Percentiles rank a stretch among this genome's conserved stretches.
Evolutionary conservation across 2,113 vertebrate genomes (phyloP).

Genomic region (Dascyllus trimaculatus): DNA sequence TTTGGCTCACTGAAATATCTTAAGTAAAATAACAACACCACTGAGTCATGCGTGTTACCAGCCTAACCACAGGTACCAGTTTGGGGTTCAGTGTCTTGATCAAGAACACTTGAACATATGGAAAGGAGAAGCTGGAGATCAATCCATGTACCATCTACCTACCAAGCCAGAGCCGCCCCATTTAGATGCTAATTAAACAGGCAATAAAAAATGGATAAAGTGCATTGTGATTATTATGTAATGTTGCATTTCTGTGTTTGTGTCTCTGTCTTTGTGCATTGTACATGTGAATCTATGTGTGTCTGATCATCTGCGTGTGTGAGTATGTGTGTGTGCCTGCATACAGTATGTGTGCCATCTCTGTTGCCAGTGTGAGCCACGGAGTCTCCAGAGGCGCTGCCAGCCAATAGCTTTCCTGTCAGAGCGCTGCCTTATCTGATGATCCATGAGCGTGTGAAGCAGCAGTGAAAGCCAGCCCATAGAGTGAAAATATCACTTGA

Average conservation of each 20-base stretch:
- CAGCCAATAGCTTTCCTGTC: conserved; percentile 64
- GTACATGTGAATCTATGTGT: not conserved
- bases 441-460: conserved; percentile 64
- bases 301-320: not conserved
- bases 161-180: not conserved
- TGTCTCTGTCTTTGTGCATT: conserved; percentile 1
- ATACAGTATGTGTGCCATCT: conserved; percentile 10
- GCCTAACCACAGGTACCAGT: not conserved
- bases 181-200: not conserved
- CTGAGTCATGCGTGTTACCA: not conserved
- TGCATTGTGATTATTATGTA: not conserved
- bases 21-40: not conserved
- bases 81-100: not conserved
- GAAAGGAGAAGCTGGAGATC: not conserved
- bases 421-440: conserved; percentile 65
- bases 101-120: not conserved
- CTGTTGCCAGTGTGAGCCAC: conserved; percentile 21
- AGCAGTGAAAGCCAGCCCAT: conserved; percentile 46
- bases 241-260: not conserved
- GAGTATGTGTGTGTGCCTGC: not conserved
- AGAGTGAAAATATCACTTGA: conserved; percentile 63
- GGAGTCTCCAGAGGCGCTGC: conserved; percentile 41
- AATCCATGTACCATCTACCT: not conserved
- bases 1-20: not conserved
- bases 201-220: not conserved